Percentiles rank a stretch among this genome's conserved stretches.
Evolutionary conservation across 2,797 vertebrate species (phyloP).

Genomic region (Anas bahamensis): DNA sequence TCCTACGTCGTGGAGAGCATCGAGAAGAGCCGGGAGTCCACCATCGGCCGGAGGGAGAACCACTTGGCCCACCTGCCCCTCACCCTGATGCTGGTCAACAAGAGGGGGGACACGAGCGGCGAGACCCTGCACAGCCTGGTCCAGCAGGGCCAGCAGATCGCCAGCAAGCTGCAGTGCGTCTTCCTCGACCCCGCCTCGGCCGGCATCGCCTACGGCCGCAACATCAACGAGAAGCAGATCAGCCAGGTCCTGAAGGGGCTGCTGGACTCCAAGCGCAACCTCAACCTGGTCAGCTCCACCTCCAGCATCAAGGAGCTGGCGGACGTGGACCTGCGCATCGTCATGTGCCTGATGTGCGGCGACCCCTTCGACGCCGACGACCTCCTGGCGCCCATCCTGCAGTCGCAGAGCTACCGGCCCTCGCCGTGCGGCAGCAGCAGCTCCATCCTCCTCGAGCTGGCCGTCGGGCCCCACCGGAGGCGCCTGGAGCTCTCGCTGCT

Average conservation of each 20-base stretch:
- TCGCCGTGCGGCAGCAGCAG: conserved; percentile 80
- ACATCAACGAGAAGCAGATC: conserved; percentile 93
- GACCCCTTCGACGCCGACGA: conserved; percentile 91
- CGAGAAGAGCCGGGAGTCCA: conserved; percentile 91
- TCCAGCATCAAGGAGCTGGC: conserved; percentile 86
- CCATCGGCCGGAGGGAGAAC: conserved; percentile 86
- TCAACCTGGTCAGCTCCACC: conserved; percentile 80
- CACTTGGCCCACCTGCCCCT: conserved; percentile 87
- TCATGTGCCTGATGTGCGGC: conserved; percentile 96
- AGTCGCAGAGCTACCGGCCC: conserved; percentile 88
- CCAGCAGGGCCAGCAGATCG: conserved; percentile 92
- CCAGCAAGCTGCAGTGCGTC: conserved; percentile 89
- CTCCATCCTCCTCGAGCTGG: conserved; percentile 88
- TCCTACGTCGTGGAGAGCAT: conserved; percentile 96
- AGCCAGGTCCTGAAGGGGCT: conserved; percentile 90
- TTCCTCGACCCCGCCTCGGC: conserved; percentile 92
- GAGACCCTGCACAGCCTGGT: conserved; percentile 94
- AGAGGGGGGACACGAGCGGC: conserved; percentile 91
- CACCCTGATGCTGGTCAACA: conserved; percentile 92
- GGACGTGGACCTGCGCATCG: conserved; percentile 90
- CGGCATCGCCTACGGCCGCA: conserved; percentile 92
- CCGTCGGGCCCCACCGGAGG: conserved; percentile 85
- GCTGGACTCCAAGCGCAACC: conserved; percentile 86
- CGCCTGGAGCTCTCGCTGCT: conserved; percentile 90
- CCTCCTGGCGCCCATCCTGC: conserved; percentile 89